These are phyloP conservation scores for Chloroceryle aenea DNA, from an alignment of 2,113 vertebrate species.

Conservation along the genomic window DNA sequence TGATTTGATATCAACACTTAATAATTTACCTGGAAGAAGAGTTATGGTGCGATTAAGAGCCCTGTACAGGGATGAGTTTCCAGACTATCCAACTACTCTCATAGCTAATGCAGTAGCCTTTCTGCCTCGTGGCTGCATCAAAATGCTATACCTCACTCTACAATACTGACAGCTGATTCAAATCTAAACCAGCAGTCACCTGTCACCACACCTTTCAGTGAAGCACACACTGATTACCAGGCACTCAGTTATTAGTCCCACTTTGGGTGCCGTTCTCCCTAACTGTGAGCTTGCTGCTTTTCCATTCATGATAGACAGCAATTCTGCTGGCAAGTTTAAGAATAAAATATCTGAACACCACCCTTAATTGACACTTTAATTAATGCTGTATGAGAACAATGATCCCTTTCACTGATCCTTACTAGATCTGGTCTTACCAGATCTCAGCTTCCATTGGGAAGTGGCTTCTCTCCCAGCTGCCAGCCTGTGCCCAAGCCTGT, in stretches of 20 bases:
- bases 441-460: not conserved
- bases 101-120: not conserved
- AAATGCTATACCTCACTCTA: not conserved
- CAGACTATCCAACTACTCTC: not conserved
- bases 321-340: not conserved
- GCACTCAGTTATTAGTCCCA: conserved; percentile 32
- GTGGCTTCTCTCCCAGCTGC: not conserved
- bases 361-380: not conserved
- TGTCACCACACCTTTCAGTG: conserved; percentile 28
- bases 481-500: not conserved
- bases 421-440: not conserved
- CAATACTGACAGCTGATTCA: not conserved
- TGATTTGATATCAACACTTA: not conserved
- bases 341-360: not conserved
- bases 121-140: not conserved
- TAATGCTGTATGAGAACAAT: not conserved
- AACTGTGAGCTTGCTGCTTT: conserved; percentile 41
- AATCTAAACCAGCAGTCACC: conserved; percentile 15
- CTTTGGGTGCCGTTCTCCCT: conserved; percentile 25
- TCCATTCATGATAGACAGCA: conserved; percentile 1
- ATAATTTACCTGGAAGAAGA: conserved; percentile 5
- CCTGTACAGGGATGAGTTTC: not conserved
- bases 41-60: not conserved
- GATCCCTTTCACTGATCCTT: not conserved
- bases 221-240: conserved; percentile 10